Percentiles rank a stretch among this genome's conserved stretches.
Conservation (phyloP, 2,888 invertebrate species). For the Nebria salina region DNA sequence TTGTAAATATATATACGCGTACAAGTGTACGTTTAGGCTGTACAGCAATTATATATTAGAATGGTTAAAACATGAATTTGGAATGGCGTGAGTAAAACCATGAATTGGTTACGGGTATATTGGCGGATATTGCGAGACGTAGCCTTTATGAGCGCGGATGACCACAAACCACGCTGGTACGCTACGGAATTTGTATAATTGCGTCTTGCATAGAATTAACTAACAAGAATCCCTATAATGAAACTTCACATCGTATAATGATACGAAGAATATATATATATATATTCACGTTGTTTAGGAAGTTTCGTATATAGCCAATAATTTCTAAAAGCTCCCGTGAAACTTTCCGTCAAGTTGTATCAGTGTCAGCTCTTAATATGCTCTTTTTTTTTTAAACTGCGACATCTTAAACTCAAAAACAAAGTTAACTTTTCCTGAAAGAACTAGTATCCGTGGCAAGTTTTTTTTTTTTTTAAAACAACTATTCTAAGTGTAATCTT, state of each 20-base stretch:
- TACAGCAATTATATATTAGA: no score
- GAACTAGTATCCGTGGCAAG: slow-evolving; percentile 26
- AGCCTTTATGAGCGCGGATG: not conserved
- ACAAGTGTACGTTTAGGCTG: no score
- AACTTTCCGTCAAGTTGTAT: slow-evolving; percentile 30
- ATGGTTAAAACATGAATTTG: no score
- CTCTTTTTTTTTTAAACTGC: slow-evolving; percentile 28
- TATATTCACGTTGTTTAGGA: slow-evolving; percentile 40
- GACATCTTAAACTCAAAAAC: slow-evolving; percentile 34
- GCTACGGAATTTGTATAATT: slow-evolving; percentile 2
- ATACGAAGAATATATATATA: slow-evolving; percentile 41
- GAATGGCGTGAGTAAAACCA: not conserved
- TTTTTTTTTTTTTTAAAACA: slow-evolving; percentile 23
- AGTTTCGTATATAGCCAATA: slow-evolving; percentile 41
- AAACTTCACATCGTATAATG: slow-evolving; percentile 30
- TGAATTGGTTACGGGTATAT: not conserved
- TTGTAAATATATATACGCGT: no score
- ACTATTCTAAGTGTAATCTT: slow-evolving; percentile 23
- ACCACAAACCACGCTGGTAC: not conserved
- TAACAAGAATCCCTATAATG: slow-evolving; percentile 26
- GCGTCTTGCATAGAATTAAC: slow-evolving; percentile 21
- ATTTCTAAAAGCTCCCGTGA: slow-evolving; percentile 30
- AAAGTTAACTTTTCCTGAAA: slow-evolving; percentile 33
- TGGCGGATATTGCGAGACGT: not conserved
- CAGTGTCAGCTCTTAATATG: slow-evolving; percentile 30